Evolutionary conservation across 2,797 vertebrate genomes (phyloP), one percentile per base, ranked within the genome.

Genomic region (Urophycis tenuis): DNA sequence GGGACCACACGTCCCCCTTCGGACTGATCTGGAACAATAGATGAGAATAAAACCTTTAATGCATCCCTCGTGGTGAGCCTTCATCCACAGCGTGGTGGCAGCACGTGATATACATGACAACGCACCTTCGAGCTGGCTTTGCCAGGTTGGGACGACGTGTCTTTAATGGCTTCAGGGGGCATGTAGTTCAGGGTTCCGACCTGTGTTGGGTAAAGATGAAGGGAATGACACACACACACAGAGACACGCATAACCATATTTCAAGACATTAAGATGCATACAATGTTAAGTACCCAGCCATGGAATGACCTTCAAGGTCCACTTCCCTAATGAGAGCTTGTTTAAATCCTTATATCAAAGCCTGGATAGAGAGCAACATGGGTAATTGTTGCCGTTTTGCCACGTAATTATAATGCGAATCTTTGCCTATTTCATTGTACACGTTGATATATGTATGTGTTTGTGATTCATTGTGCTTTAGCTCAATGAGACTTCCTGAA

Each of bases 161-260:
- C 96, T 92, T 94, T 96, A 89, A 99, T 98, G 80, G 96, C 95
- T 89, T 99, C 97, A 2, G 97, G 97, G 14, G 97, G 95, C 97
- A 99, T 99, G 35, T 98, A 99, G 91, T 98, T 99, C 86, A 99
- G 87, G n/a, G 97, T 99, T 79, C 97, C 97, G 75, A 97, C 94
- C 97, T 99, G 89, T 60, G 36, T 74, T 73, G 70, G 12, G 74
- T 9, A 84, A 83, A 85, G 6, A 80, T n/a, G 11, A 75, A 3
- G 77, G 36, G 83, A 3, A 71, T 22, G 41, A 49, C 22, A 75
- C 17, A 41, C 22, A 75, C 41, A 5, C 3, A 49, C 22, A 75
- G 2, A 41, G 19, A 75, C 41, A 5, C 3, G 2, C 69, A 70
- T 70, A 1, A 32, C 3, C 17, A 49, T 49, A 45, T 49, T 19